Conservation (phyloP, 2,888 invertebrate species). For the Petrolisthes cinctipes region DNA sequence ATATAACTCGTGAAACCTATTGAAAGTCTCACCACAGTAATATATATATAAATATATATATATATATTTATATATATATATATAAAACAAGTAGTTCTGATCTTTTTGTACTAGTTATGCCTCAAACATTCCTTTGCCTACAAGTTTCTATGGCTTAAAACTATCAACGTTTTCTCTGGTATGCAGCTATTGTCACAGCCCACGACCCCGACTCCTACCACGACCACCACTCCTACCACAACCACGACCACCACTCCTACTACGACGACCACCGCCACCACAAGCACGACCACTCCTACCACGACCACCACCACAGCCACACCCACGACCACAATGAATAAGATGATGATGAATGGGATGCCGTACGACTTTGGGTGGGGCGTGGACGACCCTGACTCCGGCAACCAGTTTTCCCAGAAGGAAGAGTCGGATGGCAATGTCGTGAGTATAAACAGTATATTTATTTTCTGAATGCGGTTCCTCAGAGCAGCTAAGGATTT, state of each 20-base stretch:
- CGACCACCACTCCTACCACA: neutral
- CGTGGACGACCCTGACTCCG: constrained; percentile 48
- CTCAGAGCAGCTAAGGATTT: too few species aligned
- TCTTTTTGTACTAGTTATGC: too few species aligned
- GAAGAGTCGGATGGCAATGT: constrained; percentile 54
- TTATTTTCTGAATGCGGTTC: too few species aligned
- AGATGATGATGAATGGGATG: constrained; percentile 49
- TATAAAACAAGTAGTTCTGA: too few species aligned
- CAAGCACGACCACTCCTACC: neutral
- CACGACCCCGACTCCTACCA: neutral
- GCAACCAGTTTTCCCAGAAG: constrained; percentile 48
- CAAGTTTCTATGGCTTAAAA: too few species aligned
- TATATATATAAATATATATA: too few species aligned
- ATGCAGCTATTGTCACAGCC: too few species aligned
- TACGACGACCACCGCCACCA: neutral
- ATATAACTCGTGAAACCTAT: too few species aligned
- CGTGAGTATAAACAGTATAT: constrained; percentile 34
- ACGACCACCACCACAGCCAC: constrained; percentile 20
- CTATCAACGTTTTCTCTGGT: too few species aligned
- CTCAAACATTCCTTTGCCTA: too few species aligned
- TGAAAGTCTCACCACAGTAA: too few species aligned
- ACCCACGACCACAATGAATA: neutral
- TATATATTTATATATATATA: too few species aligned
- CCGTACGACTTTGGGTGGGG: constrained; percentile 59
- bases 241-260: neutral